These are phyloP conservation scores for Aquatica leii DNA, from an alignment of 2,888 invertebrate species.

Conservation along the genomic window DNA sequence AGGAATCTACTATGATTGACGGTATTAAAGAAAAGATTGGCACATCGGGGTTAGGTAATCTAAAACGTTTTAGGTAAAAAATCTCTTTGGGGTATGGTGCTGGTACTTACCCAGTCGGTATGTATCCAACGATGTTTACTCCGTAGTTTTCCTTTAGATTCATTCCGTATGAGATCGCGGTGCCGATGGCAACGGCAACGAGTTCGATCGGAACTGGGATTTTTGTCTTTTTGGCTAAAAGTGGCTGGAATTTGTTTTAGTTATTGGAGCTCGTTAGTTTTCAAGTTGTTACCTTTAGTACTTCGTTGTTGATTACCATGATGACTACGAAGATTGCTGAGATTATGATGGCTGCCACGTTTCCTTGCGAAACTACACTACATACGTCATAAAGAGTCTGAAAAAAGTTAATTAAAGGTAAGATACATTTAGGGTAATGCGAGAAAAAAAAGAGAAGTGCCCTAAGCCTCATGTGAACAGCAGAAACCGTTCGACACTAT, in stretches of 20 bases:
- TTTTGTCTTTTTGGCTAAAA: constrained; percentile 69
- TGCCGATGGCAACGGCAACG: constrained; percentile 77
- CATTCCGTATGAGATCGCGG: constrained; percentile 70
- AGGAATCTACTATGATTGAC: constrained; percentile 68
- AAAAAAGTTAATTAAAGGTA: too few species aligned
- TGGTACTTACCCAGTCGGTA: constrained; percentile 80
- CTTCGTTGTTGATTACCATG: constrained; percentile 4
- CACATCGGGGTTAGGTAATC: constrained; percentile 70
- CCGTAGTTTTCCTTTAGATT: constrained; percentile 67
- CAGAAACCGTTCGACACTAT: too few species aligned
- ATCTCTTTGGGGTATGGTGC: too few species aligned
- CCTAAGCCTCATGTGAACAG: too few species aligned
- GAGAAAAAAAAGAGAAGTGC: too few species aligned
- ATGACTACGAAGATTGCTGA: too few species aligned
- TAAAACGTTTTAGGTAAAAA: constrained; percentile 60
- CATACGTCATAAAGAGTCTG: too few species aligned
- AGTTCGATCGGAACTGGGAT: constrained; percentile 88
- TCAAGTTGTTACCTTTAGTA: constrained; percentile 82
- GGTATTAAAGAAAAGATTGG: constrained; percentile 71
- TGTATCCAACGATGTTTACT: constrained; percentile 75
- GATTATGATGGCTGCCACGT: too few species aligned
- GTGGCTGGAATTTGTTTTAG: constrained; percentile 67
- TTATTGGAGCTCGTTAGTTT: too few species aligned
- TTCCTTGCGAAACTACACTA: too few species aligned
- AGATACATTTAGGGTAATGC: too few species aligned